A percentile compares a stretch with the other conserved stretches of the same genome.
Evolutionary conservation across 2,797 vertebrate species (phyloP).

Genomic region (Myotis pilosus): DNA sequence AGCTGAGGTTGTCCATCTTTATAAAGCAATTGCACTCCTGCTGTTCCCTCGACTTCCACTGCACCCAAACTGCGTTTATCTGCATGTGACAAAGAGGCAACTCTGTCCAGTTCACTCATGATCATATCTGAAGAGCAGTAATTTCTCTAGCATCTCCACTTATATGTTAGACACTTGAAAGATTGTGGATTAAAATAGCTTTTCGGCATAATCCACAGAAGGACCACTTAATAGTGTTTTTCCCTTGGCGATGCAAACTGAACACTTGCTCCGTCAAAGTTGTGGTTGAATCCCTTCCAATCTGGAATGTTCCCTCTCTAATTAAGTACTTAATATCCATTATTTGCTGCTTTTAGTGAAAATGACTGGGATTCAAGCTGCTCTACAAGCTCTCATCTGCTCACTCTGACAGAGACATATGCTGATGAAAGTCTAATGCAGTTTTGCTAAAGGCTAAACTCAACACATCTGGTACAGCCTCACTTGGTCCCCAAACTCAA

Average conservation of each 20-base stretch:
- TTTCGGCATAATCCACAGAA: constrained; percentile 39
- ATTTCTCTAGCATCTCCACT: not conserved
- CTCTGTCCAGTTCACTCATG: constrained; percentile 43
- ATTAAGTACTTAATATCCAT: constrained; percentile 76
- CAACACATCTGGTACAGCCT: constrained; percentile 55
- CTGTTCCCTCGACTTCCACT: not conserved
- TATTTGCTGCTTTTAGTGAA: constrained; percentile 71
- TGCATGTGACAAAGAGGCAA: not conserved
- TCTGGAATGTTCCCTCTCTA: constrained; percentile 67
- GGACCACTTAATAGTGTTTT: constrained; percentile 31
- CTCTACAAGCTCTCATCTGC: constrained; percentile 70
- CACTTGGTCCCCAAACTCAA: constrained; percentile 48
- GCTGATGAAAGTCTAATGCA: constrained; percentile 66
- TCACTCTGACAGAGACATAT: constrained; percentile 66
- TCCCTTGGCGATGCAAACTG: constrained; percentile 44
- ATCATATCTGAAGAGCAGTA: not conserved
- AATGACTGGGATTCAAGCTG: constrained; percentile 70
- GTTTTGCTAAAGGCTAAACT: constrained; percentile 64
- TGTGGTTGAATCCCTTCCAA: constrained; percentile 62
- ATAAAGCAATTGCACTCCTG: not conserved
- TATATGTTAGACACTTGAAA: not conserved
- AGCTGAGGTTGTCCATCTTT: not conserved
- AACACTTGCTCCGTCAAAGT: constrained; percentile 58
- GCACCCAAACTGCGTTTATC: not conserved
- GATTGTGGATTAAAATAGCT: constrained; percentile 50